Base-by-base conservation (phyloP, 1,140 invertebrate genomes). In the Papilio polytes region DNA sequence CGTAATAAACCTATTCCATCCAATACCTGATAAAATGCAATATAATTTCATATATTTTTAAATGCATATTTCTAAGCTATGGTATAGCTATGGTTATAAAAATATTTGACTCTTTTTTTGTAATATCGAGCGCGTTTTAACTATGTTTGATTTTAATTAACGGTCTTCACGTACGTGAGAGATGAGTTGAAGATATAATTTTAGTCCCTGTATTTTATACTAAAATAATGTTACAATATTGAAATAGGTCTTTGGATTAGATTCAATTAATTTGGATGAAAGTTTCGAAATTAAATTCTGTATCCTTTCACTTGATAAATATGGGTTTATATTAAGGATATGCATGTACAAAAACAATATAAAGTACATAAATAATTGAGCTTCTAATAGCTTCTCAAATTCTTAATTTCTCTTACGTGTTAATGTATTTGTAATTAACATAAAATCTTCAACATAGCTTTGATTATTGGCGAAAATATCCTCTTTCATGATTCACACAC, bases 91-190 rank as follows among this genome's bases (percentile, higher is more conserved):
- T 22, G 20, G 59, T 26, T 26, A 63, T 13, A 63, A 63, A 22
- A 63, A 31, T 26, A 63, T 63, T 26, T 63, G 22, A 78, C 26
- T 10, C 44, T 66, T 70, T 70, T 70, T 78, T 31, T 74, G 80
- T 59, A 80, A 76, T 15, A 12, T 78, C n/a, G 15, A 63, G 56
- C 53, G 77, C 31, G 18, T 77, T 73, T 80, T 83, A 77, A 76
- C 84, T 26, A 78, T 89, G 88, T 92, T 92, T 90, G 89, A 88
- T 89, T 90, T 91, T 88, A 91, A 92, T 92, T 91, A 91, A 86
- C 87, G 63, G 85, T 88, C 59, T 63, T 86, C 84, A 91, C 36
- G 66, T 81, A 77, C 78, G 80, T 77, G 85, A 83, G 82, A 80
- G 78, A 84, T 80, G 74, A 59, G 59, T 82, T 46, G 72, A 41